Base-by-base conservation (phyloP, 2,888 invertebrate genomes). In the Eupithecia inturbata region DNA sequence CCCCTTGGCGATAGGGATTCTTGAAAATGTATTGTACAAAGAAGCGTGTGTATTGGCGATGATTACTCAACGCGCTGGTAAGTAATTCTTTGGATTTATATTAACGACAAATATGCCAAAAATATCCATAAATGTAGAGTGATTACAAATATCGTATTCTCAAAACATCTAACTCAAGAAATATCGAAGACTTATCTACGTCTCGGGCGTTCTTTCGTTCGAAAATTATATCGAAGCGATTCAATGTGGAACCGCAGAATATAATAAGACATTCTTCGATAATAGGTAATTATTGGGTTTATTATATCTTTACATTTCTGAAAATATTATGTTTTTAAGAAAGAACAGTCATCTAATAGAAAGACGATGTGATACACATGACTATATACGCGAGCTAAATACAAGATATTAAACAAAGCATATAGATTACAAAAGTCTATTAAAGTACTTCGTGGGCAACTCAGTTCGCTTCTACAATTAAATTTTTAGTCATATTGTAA, bases 21-120 rank as follows among this genome's bases (percentile, higher is more conserved):
- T 26, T 57, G 12, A 57, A 57, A 57, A n/a, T 26, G 22, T 57
- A 22, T 22, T 53, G 22, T 53, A 26, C 14, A 57, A 26, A 53
- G 53, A 53, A 57, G 12, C 57, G 22, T 57, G n/a, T 22, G 57
- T 57, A 26, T 53, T 53, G 53, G 53, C 49, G n/a, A n/a, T 53
- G 22, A 22, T 53, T 22, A 22, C 22, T 53, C 7, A n/a, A n/a
- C 19, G 41, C 10, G 39, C 14, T 16, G 45, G 53, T 3, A 53
- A 22, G 10, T 26, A 4, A 14, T 57, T 57, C 26, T 26, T 14
- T 3, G 22, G 26, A 26, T 57, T 57, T 57, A 57, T 57, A 4
- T 57, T 14, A 0, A 57, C 3, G 12, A 26, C 14, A 57, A 26
- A 14, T 22, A 57, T 14, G 1, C 3, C 12, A 12, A 57, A 12